Conservation (phyloP, 2,113 vertebrate species). For the Lasiurus cinereus region DNA sequence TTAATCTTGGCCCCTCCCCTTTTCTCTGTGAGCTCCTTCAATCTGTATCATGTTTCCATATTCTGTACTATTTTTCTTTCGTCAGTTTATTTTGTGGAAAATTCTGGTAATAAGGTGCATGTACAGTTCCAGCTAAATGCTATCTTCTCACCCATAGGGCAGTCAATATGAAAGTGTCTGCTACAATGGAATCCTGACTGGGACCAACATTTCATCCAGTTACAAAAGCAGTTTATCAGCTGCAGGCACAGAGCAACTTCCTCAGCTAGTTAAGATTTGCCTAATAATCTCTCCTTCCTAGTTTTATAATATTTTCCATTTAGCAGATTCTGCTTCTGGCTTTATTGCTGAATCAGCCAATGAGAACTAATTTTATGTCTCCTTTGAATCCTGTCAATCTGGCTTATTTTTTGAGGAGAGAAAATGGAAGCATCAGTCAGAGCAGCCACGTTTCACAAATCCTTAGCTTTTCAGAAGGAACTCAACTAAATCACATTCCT, state of each 20-base stretch:
- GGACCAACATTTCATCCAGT: background rate
- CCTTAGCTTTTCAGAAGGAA: slow-evolving; percentile 22
- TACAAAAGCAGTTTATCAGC: slow-evolving; percentile 63
- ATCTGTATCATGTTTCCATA: no score
- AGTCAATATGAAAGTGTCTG: background rate
- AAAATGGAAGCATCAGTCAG: slow-evolving; percentile 50
- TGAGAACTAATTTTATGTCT: slow-evolving; percentile 73
- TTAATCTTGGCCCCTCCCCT: no score
- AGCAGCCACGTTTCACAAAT: slow-evolving; percentile 42
- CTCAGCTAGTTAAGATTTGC: slow-evolving; percentile 1
- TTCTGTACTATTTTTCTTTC: no score
- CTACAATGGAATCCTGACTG: background rate
- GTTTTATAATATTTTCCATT: slow-evolving; percentile 54
- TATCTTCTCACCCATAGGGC: background rate
- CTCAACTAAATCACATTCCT: background rate
- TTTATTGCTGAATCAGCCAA: slow-evolving; percentile 70
- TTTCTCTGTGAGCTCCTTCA: no score
- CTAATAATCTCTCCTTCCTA: slow-evolving; percentile 30
- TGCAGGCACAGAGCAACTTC: background rate
- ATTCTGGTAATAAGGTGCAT: background rate
- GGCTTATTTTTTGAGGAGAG: slow-evolving; percentile 47
- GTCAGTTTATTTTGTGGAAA: background rate
- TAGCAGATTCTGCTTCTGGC: slow-evolving; percentile 53
- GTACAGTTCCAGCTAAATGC: background rate
- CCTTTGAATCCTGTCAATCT: slow-evolving; percentile 67